Conservation (phyloP, 2,797 vertebrate genomes). For the Gallinago nigripennis region DNA sequence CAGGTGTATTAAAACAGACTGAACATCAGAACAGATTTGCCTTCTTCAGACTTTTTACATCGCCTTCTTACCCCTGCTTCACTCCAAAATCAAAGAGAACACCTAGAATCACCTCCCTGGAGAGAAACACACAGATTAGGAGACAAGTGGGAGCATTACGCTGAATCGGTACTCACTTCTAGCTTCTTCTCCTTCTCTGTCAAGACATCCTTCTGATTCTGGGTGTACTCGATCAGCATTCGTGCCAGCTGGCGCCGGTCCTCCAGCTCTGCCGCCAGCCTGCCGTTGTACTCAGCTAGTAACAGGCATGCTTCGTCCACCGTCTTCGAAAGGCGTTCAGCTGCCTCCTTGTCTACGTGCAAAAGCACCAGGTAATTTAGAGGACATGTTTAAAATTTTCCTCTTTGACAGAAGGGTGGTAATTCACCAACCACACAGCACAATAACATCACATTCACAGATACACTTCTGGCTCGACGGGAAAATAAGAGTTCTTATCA, state of each 20-base stretch:
- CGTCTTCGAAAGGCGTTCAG: constrained; percentile 94
- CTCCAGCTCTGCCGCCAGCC: constrained; percentile 95
- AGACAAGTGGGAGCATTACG: accelerated
- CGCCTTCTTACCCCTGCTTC: accelerated
- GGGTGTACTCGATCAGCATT: constrained; percentile 96
- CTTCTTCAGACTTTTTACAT: neutral
- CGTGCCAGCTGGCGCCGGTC: constrained; percentile 95
- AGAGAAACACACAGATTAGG: neutral
- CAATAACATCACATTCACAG: neutral
- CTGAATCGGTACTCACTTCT: constrained; percentile 78
- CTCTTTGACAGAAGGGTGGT: neutral
- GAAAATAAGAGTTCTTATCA: neutral
- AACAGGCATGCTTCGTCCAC: constrained; percentile 97
- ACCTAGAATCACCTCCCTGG: accelerated
- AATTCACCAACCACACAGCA: neutral
- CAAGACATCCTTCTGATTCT: constrained; percentile 93
- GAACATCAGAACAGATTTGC: neutral
- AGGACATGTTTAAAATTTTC: neutral
- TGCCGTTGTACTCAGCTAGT: constrained; percentile 95
- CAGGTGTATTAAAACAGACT: neutral
- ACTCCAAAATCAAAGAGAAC: neutral
- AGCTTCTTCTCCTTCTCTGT: constrained; percentile 95
- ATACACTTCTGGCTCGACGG: neutral
- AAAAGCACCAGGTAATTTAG: neutral
- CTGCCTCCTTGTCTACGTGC: constrained; percentile 91